Percentiles rank a stretch among this genome's conserved stretches.
Evolutionary conservation across 1,140 invertebrate genomes (phyloP).

Genomic region (Drosophila cardini): DNA sequence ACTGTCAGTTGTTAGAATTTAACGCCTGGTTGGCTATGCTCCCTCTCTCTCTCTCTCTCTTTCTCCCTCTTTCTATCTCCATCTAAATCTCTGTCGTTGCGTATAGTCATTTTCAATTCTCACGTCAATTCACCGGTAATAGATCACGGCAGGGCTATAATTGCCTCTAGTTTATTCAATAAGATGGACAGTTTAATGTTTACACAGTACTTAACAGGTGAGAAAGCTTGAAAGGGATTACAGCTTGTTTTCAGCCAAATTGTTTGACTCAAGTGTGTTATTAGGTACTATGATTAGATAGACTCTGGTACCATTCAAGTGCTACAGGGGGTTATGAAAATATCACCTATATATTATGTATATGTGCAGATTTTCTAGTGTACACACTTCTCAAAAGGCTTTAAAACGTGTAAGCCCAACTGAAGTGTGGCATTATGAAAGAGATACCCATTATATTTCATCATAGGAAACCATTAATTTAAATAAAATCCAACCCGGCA

Average conservation of each 20-base stretch:
- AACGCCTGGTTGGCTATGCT: constrained; percentile 53
- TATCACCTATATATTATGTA: neutral
- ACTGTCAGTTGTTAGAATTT: constrained; percentile 68
- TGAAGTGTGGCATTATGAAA: constrained; percentile 25
- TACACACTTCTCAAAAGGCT: constrained; percentile 22
- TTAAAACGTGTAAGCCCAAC: constrained; percentile 11
- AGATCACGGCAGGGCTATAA: constrained; percentile 46
- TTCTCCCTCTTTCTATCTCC: constrained; percentile 14
- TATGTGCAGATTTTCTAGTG: constrained; percentile 24
- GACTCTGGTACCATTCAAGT: constrained; percentile 6
- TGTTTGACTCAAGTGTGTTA: constrained; percentile 7
- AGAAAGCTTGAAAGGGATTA: constrained; percentile 12
- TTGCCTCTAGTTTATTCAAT: constrained; percentile 36
- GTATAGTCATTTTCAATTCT: constrained; percentile 51
- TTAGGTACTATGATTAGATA: constrained; percentile 35
- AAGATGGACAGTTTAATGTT: constrained; percentile 19
- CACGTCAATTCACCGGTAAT: constrained; percentile 48
- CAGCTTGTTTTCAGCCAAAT: constrained; percentile 4
- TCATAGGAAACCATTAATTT: constrained; percentile 41
- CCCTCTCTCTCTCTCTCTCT: constrained; percentile 17
- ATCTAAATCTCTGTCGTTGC: constrained; percentile 23
- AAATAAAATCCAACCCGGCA: constrained; percentile 20
- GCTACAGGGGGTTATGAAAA: constrained; percentile 14
- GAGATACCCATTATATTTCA: constrained; percentile 4
- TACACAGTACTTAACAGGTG: constrained; percentile 6